Base-by-base conservation (phyloP, 2,888 invertebrate species). In the Automeris io region DNA sequence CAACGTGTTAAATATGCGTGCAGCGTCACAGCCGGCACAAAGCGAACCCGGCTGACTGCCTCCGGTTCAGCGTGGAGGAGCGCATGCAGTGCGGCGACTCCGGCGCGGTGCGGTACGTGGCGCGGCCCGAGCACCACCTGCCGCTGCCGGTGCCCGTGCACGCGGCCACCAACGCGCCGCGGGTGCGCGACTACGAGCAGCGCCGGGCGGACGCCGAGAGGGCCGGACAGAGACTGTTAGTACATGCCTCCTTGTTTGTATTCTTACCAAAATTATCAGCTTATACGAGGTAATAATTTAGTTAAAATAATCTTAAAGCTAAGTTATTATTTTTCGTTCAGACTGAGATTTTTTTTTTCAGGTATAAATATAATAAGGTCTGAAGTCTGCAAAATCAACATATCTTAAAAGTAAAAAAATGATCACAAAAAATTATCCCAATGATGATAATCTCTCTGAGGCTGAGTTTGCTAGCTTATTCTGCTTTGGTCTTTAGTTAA, bases 51-150 rank as follows among this genome's bases (percentile, higher is more conserved):
- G 90, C 92, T 0, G 94, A 96, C 46, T 91, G 94, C 57, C 92
- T 97, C 49, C 92, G 92, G 69, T 94, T 95, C 69, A 88, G 91
- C 64, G 91, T 98, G 6, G 98, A 98, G 72, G 98, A 98, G 70
- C 90, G 96, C 37, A 90, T 96, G 18, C 91, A 94, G 61, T 98
- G 98, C 72, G 82, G 88, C 32, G 87, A 88, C 42, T 92, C 92
- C n/a, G 88, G 89, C 35, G 92, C 92, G 69, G 98, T 98, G 5
- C 92, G 95, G 49, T 98, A 97, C 78, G 90, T 91, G 8, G 85
- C 89, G 23, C 90, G 97, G 11, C 90, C 92, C 16, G 99, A 99
- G 70, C 93, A 92, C 56, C 91, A 96, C 61, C 87, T 99, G 57
- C 92, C 96, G 13, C 80, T 99, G 47, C 92, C 93, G 3, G 95